Conservation (phyloP, 2,888 invertebrate genomes). For the Amphimallon solstitiale region DNA sequence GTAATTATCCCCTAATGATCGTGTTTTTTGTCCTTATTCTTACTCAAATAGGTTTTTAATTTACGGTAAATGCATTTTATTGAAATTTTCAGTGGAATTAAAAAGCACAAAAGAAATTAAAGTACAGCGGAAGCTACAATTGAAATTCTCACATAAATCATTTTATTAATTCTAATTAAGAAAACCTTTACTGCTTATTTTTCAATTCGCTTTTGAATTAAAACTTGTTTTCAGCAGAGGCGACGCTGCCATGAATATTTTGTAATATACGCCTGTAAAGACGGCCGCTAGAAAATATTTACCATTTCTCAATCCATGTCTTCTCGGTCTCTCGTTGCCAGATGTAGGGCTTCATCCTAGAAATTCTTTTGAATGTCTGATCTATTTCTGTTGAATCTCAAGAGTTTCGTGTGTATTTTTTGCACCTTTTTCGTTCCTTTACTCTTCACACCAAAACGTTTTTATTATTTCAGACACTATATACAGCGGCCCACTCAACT, state of each 20-base stretch:
- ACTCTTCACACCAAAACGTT: background rate
- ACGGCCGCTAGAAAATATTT: constrained; percentile 1
- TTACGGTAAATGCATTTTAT: no score
- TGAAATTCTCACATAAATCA: constrained; percentile 8
- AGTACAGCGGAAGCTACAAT: background rate
- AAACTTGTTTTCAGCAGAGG: background rate
- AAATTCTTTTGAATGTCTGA: constrained; percentile 13
- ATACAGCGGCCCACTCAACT: no score
- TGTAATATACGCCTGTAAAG: no score
- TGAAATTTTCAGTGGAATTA: no score
- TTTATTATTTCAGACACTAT: constrained; percentile 13
- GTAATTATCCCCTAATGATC: no score
- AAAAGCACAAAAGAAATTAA: no score
- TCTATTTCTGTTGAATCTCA: constrained; percentile 14
- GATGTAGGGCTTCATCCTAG: constrained; percentile 20
- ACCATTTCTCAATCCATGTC: constrained; percentile 18
- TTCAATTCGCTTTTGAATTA: background rate
- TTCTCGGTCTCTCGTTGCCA: background rate
- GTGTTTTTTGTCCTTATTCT: no score
- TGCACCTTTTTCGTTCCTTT: constrained; percentile 3
- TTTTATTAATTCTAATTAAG: constrained; percentile 6
- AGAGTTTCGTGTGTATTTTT: background rate
- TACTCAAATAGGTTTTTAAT: no score
- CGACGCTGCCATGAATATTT: constrained; percentile 4
- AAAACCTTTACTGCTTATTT: background rate